Percentiles rank a stretch among this genome's conserved stretches.
These are phyloP conservation scores for Galleria mellonella DNA, from an alignment of 1,140 invertebrate species.

Conservation along the genomic window DNA sequence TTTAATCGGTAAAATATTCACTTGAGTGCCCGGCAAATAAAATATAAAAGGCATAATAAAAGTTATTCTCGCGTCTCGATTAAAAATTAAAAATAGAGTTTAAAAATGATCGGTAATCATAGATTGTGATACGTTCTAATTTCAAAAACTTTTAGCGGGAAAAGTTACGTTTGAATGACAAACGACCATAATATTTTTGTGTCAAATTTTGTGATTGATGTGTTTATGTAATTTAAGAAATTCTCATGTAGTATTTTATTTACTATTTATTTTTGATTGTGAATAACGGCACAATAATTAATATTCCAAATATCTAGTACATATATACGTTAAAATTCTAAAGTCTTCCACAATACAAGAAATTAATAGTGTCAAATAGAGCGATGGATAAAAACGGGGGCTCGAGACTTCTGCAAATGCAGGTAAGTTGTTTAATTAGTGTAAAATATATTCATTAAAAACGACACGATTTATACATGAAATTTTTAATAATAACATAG, in stretches of 20 bases:
- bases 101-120: not conserved
- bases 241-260: constrained; percentile 24
- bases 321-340: not conserved
- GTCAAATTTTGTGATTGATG: constrained; percentile 48
- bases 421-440: constrained; percentile 67
- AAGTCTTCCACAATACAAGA: constrained; percentile 22
- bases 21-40: constrained; percentile 4
- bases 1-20: constrained; percentile 44
- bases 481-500: too few species aligned
- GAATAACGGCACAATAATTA: too few species aligned
- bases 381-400: constrained; percentile 54
- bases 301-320: too few species aligned
- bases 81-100: constrained; percentile 14
- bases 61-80: not conserved
- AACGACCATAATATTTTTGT: constrained; percentile 18
- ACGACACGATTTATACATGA: too few species aligned
- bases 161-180: constrained; percentile 5
- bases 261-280: not conserved
- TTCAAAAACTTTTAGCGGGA: constrained; percentile 10
- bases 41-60: not conserved
- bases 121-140: constrained; percentile 8
- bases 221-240: constrained; percentile 30
- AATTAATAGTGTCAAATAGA: constrained; percentile 13
- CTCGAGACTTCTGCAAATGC: constrained; percentile 75
- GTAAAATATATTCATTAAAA: too few species aligned